Conservation (phyloP, 2,113 vertebrate genomes). For the Callionymus lyra region DNA sequence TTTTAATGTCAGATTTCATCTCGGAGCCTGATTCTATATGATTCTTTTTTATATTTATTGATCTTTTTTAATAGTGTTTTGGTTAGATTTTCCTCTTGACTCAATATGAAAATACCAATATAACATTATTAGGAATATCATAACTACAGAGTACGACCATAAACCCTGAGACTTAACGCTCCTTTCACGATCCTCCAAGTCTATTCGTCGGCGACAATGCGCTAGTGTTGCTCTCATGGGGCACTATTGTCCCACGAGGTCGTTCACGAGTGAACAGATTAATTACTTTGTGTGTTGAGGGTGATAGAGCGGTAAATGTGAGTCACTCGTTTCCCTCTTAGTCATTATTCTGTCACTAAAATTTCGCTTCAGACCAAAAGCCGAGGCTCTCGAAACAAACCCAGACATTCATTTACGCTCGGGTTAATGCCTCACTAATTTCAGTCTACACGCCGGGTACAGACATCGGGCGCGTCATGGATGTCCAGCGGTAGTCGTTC, state of each 20-base stretch:
- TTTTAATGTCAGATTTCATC: no score
- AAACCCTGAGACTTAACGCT: no score
- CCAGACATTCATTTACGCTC: conserved; percentile 38
- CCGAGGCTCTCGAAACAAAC: conserved; percentile 22
- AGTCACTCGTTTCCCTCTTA: conserved; percentile 48
- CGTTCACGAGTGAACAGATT: conserved; percentile 19
- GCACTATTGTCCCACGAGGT: conserved; percentile 14
- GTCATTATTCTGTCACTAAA: conserved; percentile 48
- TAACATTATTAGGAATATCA: no score
- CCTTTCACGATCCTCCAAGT: no score
- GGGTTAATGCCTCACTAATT: conserved; percentile 44
- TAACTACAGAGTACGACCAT: no score
- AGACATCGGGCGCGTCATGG: conserved; percentile 14
- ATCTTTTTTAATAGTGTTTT: no score
- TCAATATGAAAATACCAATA: no score
- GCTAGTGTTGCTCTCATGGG: conserved; percentile 8
- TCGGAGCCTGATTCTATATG: no score
- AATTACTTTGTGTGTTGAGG: conserved; percentile 28
- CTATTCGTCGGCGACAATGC: background rate
- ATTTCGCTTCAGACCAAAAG: conserved; percentile 32
- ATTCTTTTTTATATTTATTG: no score
- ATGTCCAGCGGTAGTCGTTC: conserved; percentile 9
- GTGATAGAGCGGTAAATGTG: conserved; percentile 42
- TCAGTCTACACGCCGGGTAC: conserved; percentile 15
- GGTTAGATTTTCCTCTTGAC: no score